Conservation (phyloP, 1,140 invertebrate genomes). For the Micrasema minimum region DNA sequence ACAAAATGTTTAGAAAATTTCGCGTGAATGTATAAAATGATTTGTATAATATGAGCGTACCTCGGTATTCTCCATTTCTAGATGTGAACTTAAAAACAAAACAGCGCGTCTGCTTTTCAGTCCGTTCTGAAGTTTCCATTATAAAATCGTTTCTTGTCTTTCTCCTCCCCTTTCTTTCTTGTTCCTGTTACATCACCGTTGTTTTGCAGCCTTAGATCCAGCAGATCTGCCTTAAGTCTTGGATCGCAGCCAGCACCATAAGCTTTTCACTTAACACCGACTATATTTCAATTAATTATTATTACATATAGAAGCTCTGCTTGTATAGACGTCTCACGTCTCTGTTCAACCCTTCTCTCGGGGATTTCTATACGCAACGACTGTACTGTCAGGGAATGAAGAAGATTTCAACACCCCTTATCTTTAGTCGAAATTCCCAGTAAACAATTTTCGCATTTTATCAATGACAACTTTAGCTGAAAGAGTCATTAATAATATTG, state of each 20-base stretch:
- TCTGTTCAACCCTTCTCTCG: too few relatives aligned
- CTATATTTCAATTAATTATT: slow-evolving; percentile 54
- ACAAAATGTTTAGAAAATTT: too few relatives aligned
- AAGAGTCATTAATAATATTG: too few relatives aligned
- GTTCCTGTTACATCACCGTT: slow-evolving; percentile 1
- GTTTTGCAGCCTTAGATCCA: slow-evolving; percentile 4
- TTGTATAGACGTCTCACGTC: too few relatives aligned
- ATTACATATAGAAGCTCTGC: not conserved
- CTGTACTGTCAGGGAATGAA: too few relatives aligned
- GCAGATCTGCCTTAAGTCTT: slow-evolving; percentile 41
- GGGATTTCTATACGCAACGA: too few relatives aligned
- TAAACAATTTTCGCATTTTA: too few relatives aligned
- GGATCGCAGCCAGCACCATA: slow-evolving; percentile 47
- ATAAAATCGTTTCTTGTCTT: slow-evolving; percentile 3
- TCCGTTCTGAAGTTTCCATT: not conserved
- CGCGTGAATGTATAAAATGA: not conserved
- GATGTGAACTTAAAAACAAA: not conserved
- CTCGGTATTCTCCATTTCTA: not conserved
- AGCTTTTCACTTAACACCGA: slow-evolving; percentile 52
- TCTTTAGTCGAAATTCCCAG: too few relatives aligned
- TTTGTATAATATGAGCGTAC: too few relatives aligned
- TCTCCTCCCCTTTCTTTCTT: not conserved
- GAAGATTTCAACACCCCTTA: too few relatives aligned
- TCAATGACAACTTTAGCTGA: too few relatives aligned
- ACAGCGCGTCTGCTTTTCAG: not conserved